phyloP scores from a whole-genome alignment of 2,113 vertebrate genomes.

The Psilopsiagon aurifrons region DNA sequence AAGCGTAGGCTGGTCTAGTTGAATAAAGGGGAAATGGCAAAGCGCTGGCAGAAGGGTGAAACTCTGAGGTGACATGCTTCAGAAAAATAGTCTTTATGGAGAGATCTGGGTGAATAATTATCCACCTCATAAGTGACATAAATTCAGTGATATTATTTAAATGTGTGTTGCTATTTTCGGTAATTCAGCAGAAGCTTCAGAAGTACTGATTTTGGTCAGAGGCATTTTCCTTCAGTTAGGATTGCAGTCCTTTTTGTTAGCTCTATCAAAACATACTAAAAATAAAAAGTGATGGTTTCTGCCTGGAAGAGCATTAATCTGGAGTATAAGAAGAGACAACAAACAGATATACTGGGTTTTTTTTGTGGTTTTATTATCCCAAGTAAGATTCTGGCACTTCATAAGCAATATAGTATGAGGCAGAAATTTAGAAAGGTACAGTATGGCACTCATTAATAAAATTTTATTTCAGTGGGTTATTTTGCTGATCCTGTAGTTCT shows the following conservation, averaged over 20 bases:
- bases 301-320: background rate
- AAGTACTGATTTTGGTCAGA: background rate
- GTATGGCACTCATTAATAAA: background rate
- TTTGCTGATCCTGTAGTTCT: background rate
- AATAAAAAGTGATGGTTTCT: background rate
- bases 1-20: background rate
- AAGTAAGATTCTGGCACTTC: background rate
- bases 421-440: background rate
- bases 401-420: background rate
- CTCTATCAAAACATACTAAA: background rate
- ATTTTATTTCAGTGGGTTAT: background rate
- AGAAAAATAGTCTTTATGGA: background rate
- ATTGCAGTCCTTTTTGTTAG: background rate
- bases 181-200: background rate
- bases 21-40: background rate
- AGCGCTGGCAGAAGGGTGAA: background rate
- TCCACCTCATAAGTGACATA: accelerated
- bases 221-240: background rate
- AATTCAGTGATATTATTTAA: background rate
- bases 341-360: background rate
- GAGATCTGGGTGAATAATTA: background rate
- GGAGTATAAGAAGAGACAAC: background rate
- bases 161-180: background rate
- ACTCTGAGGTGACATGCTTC: background rate
- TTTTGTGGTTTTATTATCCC: background rate